Conservation (phyloP, 1,140 invertebrate genomes). For the Drepana arcuata region DNA sequence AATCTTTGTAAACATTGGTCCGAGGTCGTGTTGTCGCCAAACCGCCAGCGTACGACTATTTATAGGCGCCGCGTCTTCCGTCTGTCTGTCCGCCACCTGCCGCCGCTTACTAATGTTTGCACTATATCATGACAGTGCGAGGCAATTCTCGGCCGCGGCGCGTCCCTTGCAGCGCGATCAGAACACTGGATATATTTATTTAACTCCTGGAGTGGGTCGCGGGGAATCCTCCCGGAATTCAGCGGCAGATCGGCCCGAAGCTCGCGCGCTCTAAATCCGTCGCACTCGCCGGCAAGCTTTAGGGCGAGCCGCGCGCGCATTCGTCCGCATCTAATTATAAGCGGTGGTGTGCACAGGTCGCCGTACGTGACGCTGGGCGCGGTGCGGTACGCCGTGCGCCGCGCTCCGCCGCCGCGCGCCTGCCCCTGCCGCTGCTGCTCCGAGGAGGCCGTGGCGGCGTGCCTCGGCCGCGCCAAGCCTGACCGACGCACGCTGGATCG, state of each 20-base stretch:
- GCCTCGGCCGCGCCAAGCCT: slow-evolving; percentile 64
- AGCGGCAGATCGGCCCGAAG: slow-evolving; percentile 49
- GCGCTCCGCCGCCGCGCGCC: slow-evolving; percentile 63
- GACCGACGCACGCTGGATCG: slow-evolving; percentile 81
- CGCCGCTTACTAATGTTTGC: slow-evolving; percentile 17
- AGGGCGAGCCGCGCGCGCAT: slow-evolving; percentile 40
- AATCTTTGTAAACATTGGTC: slow-evolving; percentile 46
- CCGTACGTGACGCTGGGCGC: slow-evolving; percentile 74
- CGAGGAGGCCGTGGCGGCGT: slow-evolving; percentile 67
- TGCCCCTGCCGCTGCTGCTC: slow-evolving; percentile 62
- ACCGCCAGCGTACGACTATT: slow-evolving; percentile 55
- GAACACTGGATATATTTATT: too few species aligned
- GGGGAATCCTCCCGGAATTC: slow-evolving; percentile 68
- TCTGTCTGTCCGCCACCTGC: slow-evolving; percentile 62
- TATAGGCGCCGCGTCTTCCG: slow-evolving; percentile 58
- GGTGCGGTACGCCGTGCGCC: slow-evolving; percentile 73
- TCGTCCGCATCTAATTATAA: slow-evolving; percentile 37
- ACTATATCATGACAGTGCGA: too few species aligned
- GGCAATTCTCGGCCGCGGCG: too few species aligned
- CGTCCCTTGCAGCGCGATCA: too few species aligned
- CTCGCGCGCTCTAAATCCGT: slow-evolving; percentile 58
- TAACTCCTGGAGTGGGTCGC: slow-evolving; percentile 51
- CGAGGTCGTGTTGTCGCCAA: slow-evolving; percentile 55
- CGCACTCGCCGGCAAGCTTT: slow-evolving; percentile 54
- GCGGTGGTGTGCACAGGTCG: slow-evolving; percentile 58